A percentile compares a stretch with the other conserved stretches of the same genome.
These are phyloP conservation scores for Drosophila prolongata DNA, from an alignment of 2,888 invertebrate species.

Conservation along the genomic window DNA sequence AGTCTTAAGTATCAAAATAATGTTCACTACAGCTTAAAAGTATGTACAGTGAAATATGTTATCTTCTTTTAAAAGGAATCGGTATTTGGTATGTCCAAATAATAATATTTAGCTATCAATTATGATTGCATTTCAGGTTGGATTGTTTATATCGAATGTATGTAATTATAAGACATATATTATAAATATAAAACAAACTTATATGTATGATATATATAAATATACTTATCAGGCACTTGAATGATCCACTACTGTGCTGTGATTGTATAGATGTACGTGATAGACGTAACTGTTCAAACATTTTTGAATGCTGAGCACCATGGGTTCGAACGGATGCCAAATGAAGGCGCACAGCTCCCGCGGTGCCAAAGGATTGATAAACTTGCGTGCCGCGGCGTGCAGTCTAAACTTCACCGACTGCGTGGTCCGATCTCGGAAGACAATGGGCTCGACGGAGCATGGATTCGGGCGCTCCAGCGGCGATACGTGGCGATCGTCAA, in stretches of 20 bases:
- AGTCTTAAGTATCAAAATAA: too few species aligned
- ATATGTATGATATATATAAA: background rate
- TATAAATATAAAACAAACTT: background rate
- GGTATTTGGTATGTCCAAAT: too few species aligned
- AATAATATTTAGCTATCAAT: too few species aligned
- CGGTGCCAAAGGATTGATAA: conserved; percentile 80
- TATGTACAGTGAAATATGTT: too few species aligned
- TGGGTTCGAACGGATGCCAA: conserved; percentile 98
- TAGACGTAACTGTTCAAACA: conserved; percentile 97
- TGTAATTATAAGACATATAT: conserved; percentile 20
- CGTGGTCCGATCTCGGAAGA: conserved; percentile 93
- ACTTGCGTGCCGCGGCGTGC: conserved; percentile 56
- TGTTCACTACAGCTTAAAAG: too few species aligned
- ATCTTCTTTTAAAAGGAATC: too few species aligned
- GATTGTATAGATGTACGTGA: conserved; percentile 95
- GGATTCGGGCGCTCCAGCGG: conserved; percentile 96
- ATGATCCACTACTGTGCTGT: conserved; percentile 70
- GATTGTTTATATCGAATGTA: background rate
- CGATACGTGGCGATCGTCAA: conserved; percentile 98
- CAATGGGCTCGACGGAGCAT: conserved; percentile 92
- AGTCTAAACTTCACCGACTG: conserved; percentile 94
- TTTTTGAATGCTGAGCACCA: conserved; percentile 97
- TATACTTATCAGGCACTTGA: conserved; percentile 27
- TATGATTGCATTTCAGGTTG: too few species aligned
- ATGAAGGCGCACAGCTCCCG: conserved; percentile 95